Conservation (phyloP, 2,113 vertebrate species). For the Trochalopteron elliotii region DNA sequence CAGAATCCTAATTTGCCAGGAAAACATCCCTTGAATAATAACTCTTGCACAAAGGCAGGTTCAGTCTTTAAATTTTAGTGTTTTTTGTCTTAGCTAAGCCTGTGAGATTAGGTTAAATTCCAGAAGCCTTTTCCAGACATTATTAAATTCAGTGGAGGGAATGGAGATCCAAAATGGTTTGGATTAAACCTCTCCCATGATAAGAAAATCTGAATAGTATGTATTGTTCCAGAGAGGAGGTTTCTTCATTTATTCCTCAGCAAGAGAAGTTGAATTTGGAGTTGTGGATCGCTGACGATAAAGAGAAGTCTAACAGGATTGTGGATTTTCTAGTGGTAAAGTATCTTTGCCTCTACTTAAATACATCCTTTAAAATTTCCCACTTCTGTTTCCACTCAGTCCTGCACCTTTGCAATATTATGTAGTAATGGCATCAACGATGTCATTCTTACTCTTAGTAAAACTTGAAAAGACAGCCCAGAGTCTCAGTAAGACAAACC, state of each 20-base stretch:
- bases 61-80: background rate
- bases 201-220: background rate
- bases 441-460: background rate
- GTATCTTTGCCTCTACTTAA: background rate
- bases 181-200: background rate
- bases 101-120: constrained; percentile 1
- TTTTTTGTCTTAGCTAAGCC: background rate
- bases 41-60: background rate
- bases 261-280: background rate
- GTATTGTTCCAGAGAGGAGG: background rate
- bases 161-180: background rate
- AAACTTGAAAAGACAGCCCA: background rate
- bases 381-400: background rate
- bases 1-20: background rate
- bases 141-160: background rate
- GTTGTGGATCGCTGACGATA: background rate
- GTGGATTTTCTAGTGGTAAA: background rate
- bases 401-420: background rate
- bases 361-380: background rate
- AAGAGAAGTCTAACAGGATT: background rate
- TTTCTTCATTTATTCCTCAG: background rate
- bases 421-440: background rate
- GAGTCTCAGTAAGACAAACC: background rate
- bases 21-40: background rate
- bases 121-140: background rate